Conservation (phyloP, 2,113 vertebrate genomes). For the Spizaetus ornatus region DNA sequence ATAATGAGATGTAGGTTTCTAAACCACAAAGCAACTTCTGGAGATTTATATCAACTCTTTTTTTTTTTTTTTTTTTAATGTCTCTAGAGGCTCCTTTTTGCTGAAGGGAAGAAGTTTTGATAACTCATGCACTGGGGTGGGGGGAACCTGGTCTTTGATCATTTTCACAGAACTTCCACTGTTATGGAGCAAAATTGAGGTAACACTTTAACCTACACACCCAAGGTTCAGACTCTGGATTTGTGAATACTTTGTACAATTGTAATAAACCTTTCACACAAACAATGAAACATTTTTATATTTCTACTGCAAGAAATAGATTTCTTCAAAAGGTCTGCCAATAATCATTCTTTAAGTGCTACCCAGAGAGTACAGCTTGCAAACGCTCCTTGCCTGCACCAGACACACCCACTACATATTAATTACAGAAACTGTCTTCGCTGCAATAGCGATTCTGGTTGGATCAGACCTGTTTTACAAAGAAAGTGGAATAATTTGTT, state of each 20-base stretch:
- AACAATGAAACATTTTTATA: background rate
- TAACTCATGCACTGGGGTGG: background rate
- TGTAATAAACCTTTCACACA: background rate
- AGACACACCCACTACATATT: slow-evolving; percentile 31
- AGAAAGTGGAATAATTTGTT: slow-evolving; percentile 69
- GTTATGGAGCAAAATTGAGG: background rate
- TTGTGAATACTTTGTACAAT: background rate
- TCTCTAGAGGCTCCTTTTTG: background rate
- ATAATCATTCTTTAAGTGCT: background rate
- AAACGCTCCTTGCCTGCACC: background rate
- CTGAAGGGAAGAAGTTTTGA: background rate
- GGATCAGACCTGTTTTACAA: slow-evolving; percentile 59
- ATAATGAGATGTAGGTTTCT: background rate
- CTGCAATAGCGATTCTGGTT: slow-evolving; percentile 33
- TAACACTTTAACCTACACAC: background rate
- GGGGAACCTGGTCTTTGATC: background rate
- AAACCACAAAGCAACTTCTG: background rate
- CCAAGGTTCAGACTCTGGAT: background rate
- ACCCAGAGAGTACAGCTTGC: background rate
- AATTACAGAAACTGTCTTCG: slow-evolving; percentile 50
- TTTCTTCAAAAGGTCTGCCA: background rate
- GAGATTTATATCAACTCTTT: background rate
- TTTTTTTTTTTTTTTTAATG: background rate
- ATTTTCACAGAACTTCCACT: background rate
- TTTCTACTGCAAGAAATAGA: background rate